phyloP scores from a whole-genome alignment of 2,888 invertebrate genomes.

The Trachelus troglodyta region DNA sequence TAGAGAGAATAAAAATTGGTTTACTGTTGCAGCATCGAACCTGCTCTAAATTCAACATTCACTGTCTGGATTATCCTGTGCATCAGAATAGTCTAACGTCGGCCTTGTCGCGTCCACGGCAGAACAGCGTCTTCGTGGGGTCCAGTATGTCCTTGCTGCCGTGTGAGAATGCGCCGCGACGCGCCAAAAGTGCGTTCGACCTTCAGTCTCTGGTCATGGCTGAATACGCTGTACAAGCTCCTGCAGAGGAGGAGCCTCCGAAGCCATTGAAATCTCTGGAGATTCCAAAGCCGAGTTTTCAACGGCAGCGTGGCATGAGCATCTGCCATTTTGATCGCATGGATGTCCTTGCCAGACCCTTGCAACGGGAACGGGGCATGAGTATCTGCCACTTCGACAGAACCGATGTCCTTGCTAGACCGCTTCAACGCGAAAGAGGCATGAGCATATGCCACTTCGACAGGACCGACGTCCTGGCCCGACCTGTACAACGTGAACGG shows the following conservation, averaged over 20 bases:
- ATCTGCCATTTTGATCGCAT: conserved; percentile 11
- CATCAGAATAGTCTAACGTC: conserved; percentile 61
- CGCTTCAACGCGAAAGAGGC: conserved; percentile 46
- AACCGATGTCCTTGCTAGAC: neutral
- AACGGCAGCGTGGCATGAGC: conserved; percentile 19
- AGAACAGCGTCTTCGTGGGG: conserved; percentile 90
- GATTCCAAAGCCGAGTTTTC: conserved; percentile 4
- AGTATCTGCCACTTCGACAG: conserved; percentile 15
- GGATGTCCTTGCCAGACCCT: no score
- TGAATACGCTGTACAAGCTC: conserved; percentile 54
- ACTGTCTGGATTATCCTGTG: conserved; percentile 71
- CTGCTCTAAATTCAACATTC: conserved; percentile 76
- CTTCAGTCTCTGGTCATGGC: conserved; percentile 79
- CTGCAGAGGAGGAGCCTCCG: conserved; percentile 27
- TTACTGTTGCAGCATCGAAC: conserved; percentile 73
- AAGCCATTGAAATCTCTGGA: conserved; percentile 20
- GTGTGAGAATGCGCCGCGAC: conserved; percentile 73
- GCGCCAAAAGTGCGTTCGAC: conserved; percentile 86
- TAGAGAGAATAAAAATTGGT: neutral
- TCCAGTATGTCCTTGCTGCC: conserved; percentile 75
- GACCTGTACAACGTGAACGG: conserved; percentile 31
- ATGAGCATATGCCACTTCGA: conserved; percentile 54
- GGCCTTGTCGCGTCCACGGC: conserved; percentile 69
- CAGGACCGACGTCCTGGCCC: conserved; percentile 42
- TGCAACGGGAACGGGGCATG: conserved; percentile 15